phyloP scores from a whole-genome alignment of 2,797 vertebrate species.

The Parotocinclus haroldoi region DNA sequence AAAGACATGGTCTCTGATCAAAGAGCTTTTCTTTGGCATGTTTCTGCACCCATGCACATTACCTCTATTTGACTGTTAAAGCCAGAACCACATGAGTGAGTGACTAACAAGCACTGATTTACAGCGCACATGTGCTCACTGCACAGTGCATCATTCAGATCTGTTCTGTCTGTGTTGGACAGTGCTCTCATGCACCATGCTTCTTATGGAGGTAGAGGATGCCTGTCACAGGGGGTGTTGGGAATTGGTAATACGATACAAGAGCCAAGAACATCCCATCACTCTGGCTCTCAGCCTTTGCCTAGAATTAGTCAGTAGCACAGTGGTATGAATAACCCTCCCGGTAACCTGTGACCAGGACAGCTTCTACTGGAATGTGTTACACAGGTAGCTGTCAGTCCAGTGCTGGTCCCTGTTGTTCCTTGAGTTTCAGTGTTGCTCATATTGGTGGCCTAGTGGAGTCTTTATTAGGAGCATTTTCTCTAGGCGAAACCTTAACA shows the following conservation, averaged over 20 bases:
- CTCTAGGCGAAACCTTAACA: slow-evolving; percentile 57
- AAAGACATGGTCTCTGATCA: slow-evolving; percentile 33
- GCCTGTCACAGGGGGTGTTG: slow-evolving; percentile 21
- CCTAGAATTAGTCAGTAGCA: slow-evolving; percentile 40
- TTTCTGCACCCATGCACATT: slow-evolving; percentile 33
- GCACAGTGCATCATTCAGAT: slow-evolving; percentile 27
- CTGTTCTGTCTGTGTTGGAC: slow-evolving; percentile 14
- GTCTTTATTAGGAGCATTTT: slow-evolving; percentile 57
- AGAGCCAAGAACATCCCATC: slow-evolving; percentile 37
- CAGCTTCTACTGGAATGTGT: slow-evolving; percentile 40
- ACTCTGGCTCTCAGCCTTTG: slow-evolving; percentile 28
- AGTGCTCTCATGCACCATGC: slow-evolving; percentile 37
- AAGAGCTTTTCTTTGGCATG: slow-evolving; percentile 12
- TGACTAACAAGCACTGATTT: slow-evolving; percentile 52
- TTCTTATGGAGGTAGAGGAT: slow-evolving; percentile 7
- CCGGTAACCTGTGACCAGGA: slow-evolving; percentile 43
- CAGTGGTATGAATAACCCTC: slow-evolving; percentile 36
- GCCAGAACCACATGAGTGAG: background rate
- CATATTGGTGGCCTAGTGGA: slow-evolving; percentile 41
- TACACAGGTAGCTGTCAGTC: slow-evolving; percentile 44
- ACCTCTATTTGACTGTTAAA: slow-evolving; percentile 34
- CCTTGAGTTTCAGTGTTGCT: slow-evolving; percentile 38
- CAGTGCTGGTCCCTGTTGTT: slow-evolving; percentile 19
- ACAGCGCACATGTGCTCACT: slow-evolving; percentile 33
- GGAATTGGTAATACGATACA: slow-evolving; percentile 44